These are phyloP conservation scores for Loriculus beryllinus DNA, from an alignment of 2,797 vertebrate species.

Conservation along the genomic window DNA sequence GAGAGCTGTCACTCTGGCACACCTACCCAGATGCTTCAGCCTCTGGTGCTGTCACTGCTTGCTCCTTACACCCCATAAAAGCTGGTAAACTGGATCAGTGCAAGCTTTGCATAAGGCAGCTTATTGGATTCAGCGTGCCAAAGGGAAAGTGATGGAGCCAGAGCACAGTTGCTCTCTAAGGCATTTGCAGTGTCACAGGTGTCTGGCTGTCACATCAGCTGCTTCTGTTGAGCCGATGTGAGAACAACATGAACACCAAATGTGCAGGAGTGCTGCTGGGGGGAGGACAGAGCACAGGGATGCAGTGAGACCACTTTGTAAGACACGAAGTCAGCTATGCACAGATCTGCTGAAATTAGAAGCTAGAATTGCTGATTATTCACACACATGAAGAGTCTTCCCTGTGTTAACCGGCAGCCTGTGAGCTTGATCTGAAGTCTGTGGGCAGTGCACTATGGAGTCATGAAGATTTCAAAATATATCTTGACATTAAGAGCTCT, in stretches of 20 bases:
- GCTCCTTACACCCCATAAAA: background rate
- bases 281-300: background rate
- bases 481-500: background rate
- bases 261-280: background rate
- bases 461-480: background rate
- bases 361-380: background rate
- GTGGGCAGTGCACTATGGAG: background rate
- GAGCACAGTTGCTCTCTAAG: background rate
- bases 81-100: background rate
- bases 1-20: background rate
- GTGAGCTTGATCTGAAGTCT: background rate
- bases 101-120: background rate
- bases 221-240: background rate
- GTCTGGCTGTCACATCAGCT: background rate
- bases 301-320: background rate
- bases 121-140: background rate
- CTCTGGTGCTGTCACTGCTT: background rate
- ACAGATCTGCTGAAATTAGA: background rate
- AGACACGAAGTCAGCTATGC: background rate
- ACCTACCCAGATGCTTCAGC: background rate
- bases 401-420: background rate
- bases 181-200: background rate
- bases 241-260: background rate
- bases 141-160: background rate
- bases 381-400: background rate